Conservation (phyloP, 2,797 vertebrate genomes). For the Crypturellus tataupa region DNA sequence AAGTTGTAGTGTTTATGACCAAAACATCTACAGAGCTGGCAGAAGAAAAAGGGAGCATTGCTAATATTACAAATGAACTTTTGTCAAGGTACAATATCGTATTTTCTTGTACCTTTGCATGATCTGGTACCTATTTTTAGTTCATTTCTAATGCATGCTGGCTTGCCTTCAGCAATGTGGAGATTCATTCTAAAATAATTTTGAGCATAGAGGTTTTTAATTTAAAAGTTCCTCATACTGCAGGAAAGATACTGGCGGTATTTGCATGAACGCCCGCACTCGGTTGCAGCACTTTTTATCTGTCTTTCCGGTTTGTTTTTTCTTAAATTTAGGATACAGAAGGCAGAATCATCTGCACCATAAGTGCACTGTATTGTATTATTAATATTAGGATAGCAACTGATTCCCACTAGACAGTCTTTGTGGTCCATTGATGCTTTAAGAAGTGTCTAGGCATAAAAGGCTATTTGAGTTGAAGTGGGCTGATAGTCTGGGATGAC, state of each 20-base stretch:
- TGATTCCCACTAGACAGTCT: constrained; percentile 77
- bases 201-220: constrained; percentile 36
- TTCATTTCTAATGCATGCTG: constrained; percentile 1
- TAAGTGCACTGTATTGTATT: constrained; percentile 78
- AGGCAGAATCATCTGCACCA: constrained; percentile 58
- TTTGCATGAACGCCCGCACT: constrained; percentile 38
- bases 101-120: background rate
- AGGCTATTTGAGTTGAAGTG: constrained; percentile 78
- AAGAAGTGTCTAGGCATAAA: constrained; percentile 81
- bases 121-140: constrained; percentile 12
- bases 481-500: constrained; percentile 77
- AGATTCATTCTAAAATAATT: constrained; percentile 36
- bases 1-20: background rate
- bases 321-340: constrained; percentile 68
- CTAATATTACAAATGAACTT: background rate
- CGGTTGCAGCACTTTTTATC: background rate
- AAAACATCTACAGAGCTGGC: background rate
- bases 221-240: background rate
- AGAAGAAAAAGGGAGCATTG: background rate
- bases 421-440: constrained; percentile 78
- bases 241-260: constrained; percentile 2
- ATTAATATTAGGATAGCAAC: constrained; percentile 81
- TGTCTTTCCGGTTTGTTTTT: constrained; percentile 56
- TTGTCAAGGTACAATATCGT: background rate
- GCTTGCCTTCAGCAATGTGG: constrained; percentile 32